A percentile compares a stretch with the other conserved stretches of the same genome.
phyloP scores from a whole-genome alignment of 2,113 vertebrate species.

The Irena cyanogastra region DNA sequence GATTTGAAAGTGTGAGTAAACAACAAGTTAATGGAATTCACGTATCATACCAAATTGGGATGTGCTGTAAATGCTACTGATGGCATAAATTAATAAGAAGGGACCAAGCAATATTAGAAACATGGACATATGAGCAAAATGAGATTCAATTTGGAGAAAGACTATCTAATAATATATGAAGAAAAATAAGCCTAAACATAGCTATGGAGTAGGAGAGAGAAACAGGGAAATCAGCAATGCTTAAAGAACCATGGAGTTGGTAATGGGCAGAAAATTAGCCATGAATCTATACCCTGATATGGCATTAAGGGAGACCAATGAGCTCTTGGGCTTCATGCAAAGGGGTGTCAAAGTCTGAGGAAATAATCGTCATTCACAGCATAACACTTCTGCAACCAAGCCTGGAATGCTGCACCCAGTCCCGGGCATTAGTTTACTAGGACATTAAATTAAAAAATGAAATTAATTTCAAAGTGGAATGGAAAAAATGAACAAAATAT shows the following conservation, averaged over 20 bases:
- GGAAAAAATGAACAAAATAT: neutral
- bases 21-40: slow-evolving; percentile 10
- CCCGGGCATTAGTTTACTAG: neutral
- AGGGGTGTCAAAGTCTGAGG: neutral
- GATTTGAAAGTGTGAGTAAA: slow-evolving; percentile 23
- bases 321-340: slow-evolving; percentile 16
- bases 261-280: slow-evolving; percentile 57
- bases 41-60: neutral
- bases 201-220: neutral
- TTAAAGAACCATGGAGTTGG: slow-evolving; percentile 4
- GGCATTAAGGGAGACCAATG: neutral
- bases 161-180: neutral
- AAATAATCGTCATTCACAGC: slow-evolving; percentile 18
- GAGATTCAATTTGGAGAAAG: neutral
- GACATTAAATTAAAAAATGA: neutral
- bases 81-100: neutral
- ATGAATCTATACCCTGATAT: neutral
- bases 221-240: slow-evolving; percentile 27
- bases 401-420: neutral
- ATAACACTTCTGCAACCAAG: neutral
- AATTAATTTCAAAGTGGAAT: neutral
- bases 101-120: neutral
- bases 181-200: neutral
- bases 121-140: neutral
- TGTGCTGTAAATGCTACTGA: neutral